Conservation (phyloP, 2,888 invertebrate species). For the Pammene fasciana region DNA sequence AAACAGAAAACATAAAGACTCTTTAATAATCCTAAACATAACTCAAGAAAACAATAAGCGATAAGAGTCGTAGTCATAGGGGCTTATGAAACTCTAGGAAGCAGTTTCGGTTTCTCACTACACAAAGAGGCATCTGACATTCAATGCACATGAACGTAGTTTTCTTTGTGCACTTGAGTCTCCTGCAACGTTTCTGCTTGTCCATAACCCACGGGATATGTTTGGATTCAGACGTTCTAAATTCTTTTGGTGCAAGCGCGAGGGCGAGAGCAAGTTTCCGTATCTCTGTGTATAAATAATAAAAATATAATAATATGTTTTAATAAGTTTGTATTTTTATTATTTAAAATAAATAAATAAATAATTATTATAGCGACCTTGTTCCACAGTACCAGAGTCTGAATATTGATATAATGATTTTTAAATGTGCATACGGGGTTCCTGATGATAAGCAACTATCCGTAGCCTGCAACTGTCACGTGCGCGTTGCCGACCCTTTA, state of each 20-base stretch:
- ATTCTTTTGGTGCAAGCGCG: background rate
- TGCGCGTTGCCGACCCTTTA: too few species aligned
- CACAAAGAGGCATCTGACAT: constrained; percentile 13
- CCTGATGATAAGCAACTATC: too few species aligned
- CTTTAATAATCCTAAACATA: background rate
- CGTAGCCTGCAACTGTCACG: too few species aligned
- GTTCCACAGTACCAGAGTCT: too few species aligned
- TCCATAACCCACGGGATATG: background rate
- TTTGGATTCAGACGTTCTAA: constrained; percentile 3
- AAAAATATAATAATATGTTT: too few species aligned
- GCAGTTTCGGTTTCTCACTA: constrained; percentile 14
- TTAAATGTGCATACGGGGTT: too few species aligned
- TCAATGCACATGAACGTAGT: constrained; percentile 3
- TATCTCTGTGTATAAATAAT: too few species aligned
- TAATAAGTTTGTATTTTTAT: too few species aligned
- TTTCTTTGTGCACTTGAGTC: background rate
- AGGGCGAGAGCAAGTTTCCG: background rate
- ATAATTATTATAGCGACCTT: too few species aligned
- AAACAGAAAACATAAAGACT: too few species aligned
- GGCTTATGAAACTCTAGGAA: constrained; percentile 9
- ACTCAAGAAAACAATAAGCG: too few species aligned
- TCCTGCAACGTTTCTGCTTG: constrained; percentile 3
- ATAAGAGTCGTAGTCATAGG: constrained; percentile 3
- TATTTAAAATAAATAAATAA: background rate
- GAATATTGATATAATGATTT: too few species aligned